Evolutionary conservation across 1,140 invertebrate species (phyloP).

Genomic region (Hylaeus anthracinus): DNA sequence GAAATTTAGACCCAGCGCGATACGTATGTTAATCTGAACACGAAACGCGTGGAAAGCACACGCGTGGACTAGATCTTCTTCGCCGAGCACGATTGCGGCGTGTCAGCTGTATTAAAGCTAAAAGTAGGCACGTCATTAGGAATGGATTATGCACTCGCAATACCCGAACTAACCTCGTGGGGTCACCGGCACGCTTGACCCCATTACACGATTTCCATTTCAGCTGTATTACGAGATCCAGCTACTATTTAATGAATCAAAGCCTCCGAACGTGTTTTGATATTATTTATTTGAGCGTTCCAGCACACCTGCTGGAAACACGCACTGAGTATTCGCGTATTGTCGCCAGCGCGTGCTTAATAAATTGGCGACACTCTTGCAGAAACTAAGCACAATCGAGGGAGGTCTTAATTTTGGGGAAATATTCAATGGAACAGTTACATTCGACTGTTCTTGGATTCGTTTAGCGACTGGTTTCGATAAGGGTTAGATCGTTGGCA

Average conservation of each 20-base stretch:
- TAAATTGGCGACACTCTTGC: background rate
- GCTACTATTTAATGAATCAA: slow-evolving; percentile 64
- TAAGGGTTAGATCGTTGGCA: too few relatives aligned
- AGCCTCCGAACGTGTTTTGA: slow-evolving; percentile 25
- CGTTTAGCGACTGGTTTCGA: too few relatives aligned
- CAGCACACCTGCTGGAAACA: slow-evolving; percentile 15
- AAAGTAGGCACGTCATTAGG: slow-evolving; percentile 69
- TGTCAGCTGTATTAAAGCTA: slow-evolving; percentile 65
- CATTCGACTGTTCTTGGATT: too few relatives aligned
- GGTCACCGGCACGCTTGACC: slow-evolving; percentile 45
- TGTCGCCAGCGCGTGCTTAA: slow-evolving; percentile 24
- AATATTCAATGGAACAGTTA: background rate
- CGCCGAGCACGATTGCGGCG: slow-evolving; percentile 26
- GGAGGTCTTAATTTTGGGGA: background rate
- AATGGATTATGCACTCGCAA: slow-evolving; percentile 65
- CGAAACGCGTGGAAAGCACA: slow-evolving; percentile 27
- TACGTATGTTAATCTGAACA: slow-evolving; percentile 42
- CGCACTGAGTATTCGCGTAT: slow-evolving; percentile 10
- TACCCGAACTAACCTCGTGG: slow-evolving; percentile 46
- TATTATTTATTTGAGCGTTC: slow-evolving; percentile 60
- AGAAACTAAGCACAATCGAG: background rate
- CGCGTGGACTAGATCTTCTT: slow-evolving; percentile 19
- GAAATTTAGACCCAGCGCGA: background rate
- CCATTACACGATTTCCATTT: slow-evolving; percentile 67
- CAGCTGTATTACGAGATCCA: slow-evolving; percentile 59